Evolutionary conservation across 2,888 invertebrate species (phyloP).

Genomic region (Celastrina argiolus): DNA sequence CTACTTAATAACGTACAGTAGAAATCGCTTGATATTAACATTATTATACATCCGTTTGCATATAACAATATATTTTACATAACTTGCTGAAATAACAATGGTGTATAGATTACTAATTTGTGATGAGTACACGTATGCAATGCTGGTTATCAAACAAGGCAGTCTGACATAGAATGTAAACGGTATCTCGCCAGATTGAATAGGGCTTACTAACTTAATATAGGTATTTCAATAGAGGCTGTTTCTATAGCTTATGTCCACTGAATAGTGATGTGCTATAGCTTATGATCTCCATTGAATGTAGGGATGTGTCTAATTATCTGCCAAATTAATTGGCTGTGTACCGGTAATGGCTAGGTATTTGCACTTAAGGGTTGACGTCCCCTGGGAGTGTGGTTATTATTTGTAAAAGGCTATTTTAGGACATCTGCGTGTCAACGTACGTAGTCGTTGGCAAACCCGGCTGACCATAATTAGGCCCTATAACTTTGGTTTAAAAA

Average conservation of each 20-base stretch:
- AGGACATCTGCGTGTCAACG: too few species aligned
- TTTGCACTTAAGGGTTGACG: background rate
- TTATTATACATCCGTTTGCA: background rate
- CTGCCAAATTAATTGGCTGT: background rate
- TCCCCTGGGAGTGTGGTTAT: too few species aligned
- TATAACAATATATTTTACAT: background rate
- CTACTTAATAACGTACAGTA: too few species aligned
- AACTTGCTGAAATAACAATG: constrained; percentile 15
- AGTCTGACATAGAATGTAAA: background rate
- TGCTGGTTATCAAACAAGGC: background rate
- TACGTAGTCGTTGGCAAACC: too few species aligned
- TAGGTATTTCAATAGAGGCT: constrained; percentile 7
- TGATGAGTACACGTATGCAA: background rate
- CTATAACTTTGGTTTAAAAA: too few species aligned
- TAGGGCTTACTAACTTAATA: constrained; percentile 4
- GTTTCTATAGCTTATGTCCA: background rate
- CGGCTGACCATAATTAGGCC: too few species aligned
- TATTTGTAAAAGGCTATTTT: too few species aligned
- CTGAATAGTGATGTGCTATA: background rate
- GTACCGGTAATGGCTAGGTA: background rate
- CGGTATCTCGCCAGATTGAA: background rate
- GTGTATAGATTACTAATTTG: constrained; percentile 2
- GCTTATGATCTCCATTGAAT: constrained; percentile 6
- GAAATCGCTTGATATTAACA: background rate
- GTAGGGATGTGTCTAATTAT: background rate